Percentiles rank a stretch among this genome's conserved stretches.
These are phyloP conservation scores for Drosophila nigricruria DNA, from an alignment of 2,888 invertebrate genomes.

Conservation along the genomic window DNA sequence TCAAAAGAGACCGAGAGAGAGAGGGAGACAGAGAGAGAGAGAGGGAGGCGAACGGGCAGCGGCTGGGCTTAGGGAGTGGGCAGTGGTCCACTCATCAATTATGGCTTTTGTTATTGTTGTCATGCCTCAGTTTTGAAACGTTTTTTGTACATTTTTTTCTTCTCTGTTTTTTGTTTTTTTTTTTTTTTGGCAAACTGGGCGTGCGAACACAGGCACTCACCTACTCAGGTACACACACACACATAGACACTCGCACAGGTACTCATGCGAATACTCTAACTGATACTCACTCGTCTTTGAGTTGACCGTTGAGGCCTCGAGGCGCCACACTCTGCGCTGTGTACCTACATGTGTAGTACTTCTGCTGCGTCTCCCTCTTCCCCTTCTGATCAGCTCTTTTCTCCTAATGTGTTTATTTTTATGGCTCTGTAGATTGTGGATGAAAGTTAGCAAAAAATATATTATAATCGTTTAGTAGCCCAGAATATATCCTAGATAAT, in stretches of 20 bases:
- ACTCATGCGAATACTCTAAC: constrained; percentile 1
- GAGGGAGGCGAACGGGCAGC: not conserved
- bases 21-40: not conserved
- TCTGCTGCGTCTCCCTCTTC: not conserved
- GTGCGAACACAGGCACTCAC: constrained; percentile 24
- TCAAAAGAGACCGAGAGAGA: not conserved
- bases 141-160: constrained; percentile 1
- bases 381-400: constrained; percentile 7
- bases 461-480: not conserved
- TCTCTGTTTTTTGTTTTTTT: constrained; percentile 8
- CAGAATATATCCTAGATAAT: not conserved
- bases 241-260: not conserved
- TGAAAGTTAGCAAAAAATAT: constrained; percentile 6
- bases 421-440: not conserved
- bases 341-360: constrained; percentile 8
- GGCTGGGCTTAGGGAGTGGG: not conserved
- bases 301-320: constrained; percentile 27
- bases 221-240: constrained; percentile 8
- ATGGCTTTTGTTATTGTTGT: constrained; percentile 50
- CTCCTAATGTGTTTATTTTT: constrained; percentile 10
- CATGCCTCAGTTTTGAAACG: constrained; percentile 27
- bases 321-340: constrained; percentile 30
- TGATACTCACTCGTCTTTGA: constrained; percentile 10
- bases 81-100: constrained; percentile 37
- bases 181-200: constrained; percentile 36